Percentiles rank a stretch among this genome's conserved stretches.
Evolutionary conservation across 2,888 invertebrate genomes (phyloP).

Genomic region (Morpho deidamia): DNA sequence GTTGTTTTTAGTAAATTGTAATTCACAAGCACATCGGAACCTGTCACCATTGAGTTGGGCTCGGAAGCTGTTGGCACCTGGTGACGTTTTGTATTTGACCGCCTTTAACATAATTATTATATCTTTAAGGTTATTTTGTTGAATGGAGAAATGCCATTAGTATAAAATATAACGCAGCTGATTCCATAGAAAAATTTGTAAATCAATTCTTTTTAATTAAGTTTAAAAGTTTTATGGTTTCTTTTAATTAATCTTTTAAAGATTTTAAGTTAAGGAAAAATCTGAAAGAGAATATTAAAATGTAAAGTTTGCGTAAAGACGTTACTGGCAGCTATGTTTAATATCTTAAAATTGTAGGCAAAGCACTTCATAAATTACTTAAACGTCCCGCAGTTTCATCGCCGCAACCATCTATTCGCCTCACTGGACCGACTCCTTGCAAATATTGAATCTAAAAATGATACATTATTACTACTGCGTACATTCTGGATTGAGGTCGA

Average conservation of each 20-base stretch:
- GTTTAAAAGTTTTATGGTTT: too few relatives aligned
- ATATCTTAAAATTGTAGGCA: conserved; percentile 18
- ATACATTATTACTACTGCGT: conserved; percentile 38
- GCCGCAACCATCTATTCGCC: conserved; percentile 34
- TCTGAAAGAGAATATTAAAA: conserved; percentile 1
- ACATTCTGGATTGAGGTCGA: conserved; percentile 24
- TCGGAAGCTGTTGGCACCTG: conserved; percentile 30
- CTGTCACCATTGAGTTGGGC: conserved; percentile 34
- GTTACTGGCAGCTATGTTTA: conserved; percentile 1
- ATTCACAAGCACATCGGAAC: conserved; percentile 41
- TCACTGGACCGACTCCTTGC: conserved; percentile 27
- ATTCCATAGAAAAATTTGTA: too few relatives aligned
- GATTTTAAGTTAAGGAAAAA: neutral
- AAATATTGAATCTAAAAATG: conserved; percentile 53
- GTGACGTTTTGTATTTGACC: conserved; percentile 32
- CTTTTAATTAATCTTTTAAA: too few relatives aligned
- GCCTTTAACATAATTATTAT: conserved; percentile 21
- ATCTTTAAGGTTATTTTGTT: conserved; percentile 3
- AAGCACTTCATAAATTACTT: conserved; percentile 29
- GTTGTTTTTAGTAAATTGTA: conserved; percentile 27
- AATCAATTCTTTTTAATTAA: too few relatives aligned
- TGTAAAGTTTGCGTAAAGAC: neutral
- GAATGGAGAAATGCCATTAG: too few relatives aligned
- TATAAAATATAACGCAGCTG: too few relatives aligned
- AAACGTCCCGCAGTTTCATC: conserved; percentile 31